phyloP scores from a whole-genome alignment of 2,888 invertebrate species.

The Ophion ventricosus region DNA sequence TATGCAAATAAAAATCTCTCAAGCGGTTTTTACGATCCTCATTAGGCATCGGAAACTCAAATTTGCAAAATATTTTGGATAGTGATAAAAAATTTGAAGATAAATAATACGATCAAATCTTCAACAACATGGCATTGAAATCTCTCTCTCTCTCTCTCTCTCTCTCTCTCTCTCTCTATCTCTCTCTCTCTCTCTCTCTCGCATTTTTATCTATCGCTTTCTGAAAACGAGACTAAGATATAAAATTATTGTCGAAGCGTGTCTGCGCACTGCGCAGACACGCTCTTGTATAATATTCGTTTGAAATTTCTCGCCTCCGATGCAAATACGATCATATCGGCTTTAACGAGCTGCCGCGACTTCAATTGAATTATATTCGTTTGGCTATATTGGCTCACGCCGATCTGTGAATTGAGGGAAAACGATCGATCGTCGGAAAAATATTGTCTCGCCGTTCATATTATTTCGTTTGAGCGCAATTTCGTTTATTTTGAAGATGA shows the following conservation, averaged over 20 bases:
- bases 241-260: slow-evolving; percentile 31
- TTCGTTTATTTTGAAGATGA: too few species aligned
- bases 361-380: slow-evolving; percentile 21
- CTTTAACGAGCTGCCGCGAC: slow-evolving; percentile 3
- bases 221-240: slow-evolving; percentile 18
- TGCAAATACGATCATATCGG: background rate
- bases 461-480: background rate
- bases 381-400: background rate
- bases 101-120: background rate
- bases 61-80: background rate
- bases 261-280: slow-evolving; percentile 6
- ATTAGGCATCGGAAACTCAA: too few species aligned
- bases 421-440: slow-evolving; percentile 4
- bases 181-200: background rate
- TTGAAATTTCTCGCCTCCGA: background rate
- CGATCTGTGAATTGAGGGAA: background rate
- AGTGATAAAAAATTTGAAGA: background rate
- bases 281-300: background rate
- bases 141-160: background rate
- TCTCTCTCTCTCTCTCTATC: background rate
- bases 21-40: too few species aligned
- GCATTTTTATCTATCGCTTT: background rate
- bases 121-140: slow-evolving; percentile 8
- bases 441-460: background rate
- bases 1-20: background rate